Evolutionary conservation across 2,888 invertebrate species (phyloP).

Genomic region (Koerneria pararmatus): DNA sequence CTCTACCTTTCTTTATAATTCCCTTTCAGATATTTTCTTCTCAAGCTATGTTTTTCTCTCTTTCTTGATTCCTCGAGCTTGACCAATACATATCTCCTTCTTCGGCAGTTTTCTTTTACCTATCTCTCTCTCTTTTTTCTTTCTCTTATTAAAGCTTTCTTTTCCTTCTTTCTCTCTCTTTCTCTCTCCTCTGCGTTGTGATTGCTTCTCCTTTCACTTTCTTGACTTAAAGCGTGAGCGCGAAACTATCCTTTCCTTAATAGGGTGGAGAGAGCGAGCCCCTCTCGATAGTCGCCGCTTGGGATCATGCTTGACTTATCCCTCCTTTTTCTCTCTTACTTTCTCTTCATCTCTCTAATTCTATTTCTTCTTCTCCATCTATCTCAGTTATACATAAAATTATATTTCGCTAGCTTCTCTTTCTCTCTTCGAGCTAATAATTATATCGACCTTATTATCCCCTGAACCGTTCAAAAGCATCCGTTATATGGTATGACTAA

Average conservation of each 20-base stretch:
- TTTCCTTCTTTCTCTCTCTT: neutral
- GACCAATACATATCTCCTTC: neutral
- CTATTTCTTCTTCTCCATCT: too few species aligned
- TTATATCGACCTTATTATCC: too few species aligned
- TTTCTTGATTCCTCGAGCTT: neutral
- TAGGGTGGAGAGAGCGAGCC: conserved; percentile 4
- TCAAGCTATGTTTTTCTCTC: neutral
- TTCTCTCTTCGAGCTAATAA: too few species aligned
- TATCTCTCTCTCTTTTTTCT: neutral
- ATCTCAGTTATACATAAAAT: too few species aligned
- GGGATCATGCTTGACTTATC: neutral
- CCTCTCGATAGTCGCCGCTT: neutral
- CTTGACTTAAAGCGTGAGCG: neutral
- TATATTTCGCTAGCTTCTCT: too few species aligned
- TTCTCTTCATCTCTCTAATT: neutral
- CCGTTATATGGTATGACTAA: too few species aligned
- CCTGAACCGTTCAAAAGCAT: too few species aligned
- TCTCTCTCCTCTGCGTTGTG: neutral
- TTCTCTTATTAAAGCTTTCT: neutral
- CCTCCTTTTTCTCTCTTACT: neutral
- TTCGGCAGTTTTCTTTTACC: neutral
- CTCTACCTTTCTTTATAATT: neutral
- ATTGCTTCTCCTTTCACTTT: neutral
- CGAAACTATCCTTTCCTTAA: neutral
- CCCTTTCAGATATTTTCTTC: neutral